Evolutionary conservation across 1,140 invertebrate genomes (phyloP).

Genomic region (Neodiprion pinetum): DNA sequence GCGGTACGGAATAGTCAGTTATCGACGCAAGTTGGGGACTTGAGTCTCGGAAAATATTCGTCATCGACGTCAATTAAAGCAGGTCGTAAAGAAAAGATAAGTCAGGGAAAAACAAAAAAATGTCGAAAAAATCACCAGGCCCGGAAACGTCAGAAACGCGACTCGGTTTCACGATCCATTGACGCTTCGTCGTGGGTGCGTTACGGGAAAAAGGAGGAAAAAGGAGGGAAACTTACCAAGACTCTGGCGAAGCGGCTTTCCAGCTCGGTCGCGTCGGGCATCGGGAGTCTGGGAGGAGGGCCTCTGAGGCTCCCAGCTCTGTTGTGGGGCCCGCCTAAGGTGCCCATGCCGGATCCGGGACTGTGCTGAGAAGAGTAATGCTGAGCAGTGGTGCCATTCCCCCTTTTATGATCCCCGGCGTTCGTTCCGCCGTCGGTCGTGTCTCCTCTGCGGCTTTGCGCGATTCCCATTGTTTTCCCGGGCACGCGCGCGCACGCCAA

Average conservation of each 20-base stretch:
- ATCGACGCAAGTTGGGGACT: too few species aligned
- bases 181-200: too few species aligned
- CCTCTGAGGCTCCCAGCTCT: conserved; percentile 77
- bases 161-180: too few species aligned
- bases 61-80: too few species aligned
- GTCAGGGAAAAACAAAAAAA: too few species aligned
- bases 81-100: too few species aligned
- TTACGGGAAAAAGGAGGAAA: conserved; percentile 6
- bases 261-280: conserved; percentile 88
- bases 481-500: too few species aligned
- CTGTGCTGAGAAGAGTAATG: conserved; percentile 45
- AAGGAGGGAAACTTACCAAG: conserved; percentile 73
- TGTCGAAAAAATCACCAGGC: too few species aligned
- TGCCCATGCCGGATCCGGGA: conserved; percentile 41
- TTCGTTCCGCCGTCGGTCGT: conserved; percentile 38
- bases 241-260: conserved; percentile 94
- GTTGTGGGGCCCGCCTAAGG: conserved; percentile 59
- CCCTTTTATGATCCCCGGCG: conserved; percentile 18
- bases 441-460: conserved; percentile 47
- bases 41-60: too few species aligned
- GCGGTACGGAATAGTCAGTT: too few species aligned
- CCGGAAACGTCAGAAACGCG: too few species aligned
- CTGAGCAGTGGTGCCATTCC: conserved; percentile 44
- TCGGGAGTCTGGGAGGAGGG: conserved; percentile 80
- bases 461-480: conserved; percentile 48